A percentile compares a stretch with the other conserved stretches of the same genome.
Conservation (phyloP, 23 tunicate genomes). For the Pegea sp. region DNA sequence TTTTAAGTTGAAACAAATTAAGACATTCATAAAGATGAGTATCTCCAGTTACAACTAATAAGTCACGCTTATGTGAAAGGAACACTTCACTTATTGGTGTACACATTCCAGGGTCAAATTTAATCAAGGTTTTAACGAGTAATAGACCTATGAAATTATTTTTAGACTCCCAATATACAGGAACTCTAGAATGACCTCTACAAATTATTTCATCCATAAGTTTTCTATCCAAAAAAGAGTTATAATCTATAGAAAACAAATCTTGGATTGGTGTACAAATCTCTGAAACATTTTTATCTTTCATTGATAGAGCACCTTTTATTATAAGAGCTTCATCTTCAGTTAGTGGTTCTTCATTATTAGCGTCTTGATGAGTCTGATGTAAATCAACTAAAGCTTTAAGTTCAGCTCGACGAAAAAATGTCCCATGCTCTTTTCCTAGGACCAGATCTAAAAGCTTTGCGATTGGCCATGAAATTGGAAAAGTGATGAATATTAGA, state of each 20-base stretch:
- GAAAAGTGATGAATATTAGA: conserved; percentile 48
- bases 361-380: conserved; percentile 12
- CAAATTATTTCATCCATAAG: conserved; percentile 37
- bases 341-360: conserved; percentile 81
- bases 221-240: conserved; percentile 28
- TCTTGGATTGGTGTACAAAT: conserved; percentile 50
- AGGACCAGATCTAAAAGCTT: conserved; percentile 66
- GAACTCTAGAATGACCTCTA: conserved; percentile 77
- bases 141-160: conserved; percentile 42
- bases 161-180: conserved; percentile 30
- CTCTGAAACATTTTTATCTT: conserved; percentile 44
- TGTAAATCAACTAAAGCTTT: conserved; percentile 65
- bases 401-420: conserved; percentile 76
- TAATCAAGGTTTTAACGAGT: conserved; percentile 52
- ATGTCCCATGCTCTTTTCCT: conserved; percentile 67
- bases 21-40: conserved; percentile 28
- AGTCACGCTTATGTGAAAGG: conserved; percentile 24
- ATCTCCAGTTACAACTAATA: conserved; percentile 20
- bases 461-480: conserved; percentile 78
- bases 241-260: conserved; percentile 33
- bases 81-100: conserved; percentile 29
- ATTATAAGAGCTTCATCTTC: conserved; percentile 69
- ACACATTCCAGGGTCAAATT: conserved; percentile 62
- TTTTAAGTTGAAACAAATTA: conserved; percentile 61
- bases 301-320: conserved; percentile 77